Evolutionary conservation across 2,888 invertebrate species (phyloP), one percentile per base, ranked within the genome.

Genomic region (Dynastes hyllus): DNA sequence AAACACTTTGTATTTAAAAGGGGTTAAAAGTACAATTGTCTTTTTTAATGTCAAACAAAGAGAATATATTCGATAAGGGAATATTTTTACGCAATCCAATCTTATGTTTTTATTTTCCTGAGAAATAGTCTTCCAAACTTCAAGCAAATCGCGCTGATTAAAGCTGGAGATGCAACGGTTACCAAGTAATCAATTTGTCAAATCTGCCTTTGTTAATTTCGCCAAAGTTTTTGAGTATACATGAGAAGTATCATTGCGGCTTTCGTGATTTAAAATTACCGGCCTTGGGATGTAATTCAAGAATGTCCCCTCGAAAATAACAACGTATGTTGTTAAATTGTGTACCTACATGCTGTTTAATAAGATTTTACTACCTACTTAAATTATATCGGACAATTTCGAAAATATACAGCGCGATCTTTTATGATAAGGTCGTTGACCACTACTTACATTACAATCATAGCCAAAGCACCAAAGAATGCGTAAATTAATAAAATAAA

Each of bases 201-300:
- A 58, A 58, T 58, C 58, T 16, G 58, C 1, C 16, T 16, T 22
- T 27, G 58, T 58, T 58, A 0, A 61, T 11, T 61, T 61, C 13
- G 2, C 3, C 6, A 16, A 2, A 5, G 61, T 16, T n/a, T 16
- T n/a, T 53, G n/a, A n/a, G 6, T 16, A 61, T 8, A 9, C 11
- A 22, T 29, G 22, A n/a, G 22, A 29, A 29, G 2, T 22, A 27
- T 4, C 53, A 53, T 53, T 53, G n/a, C 27, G 29, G 9, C 22
- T 8, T 61, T 61, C 22, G 61, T 3, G 61, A 22, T 61, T 11
- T 61, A 61, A 61, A 61, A 61, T 11, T n/a, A 5, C 11, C 61
- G 61, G 9, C 61, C 61, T 61, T 61, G 61, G 27, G 61, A 29
- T 16, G 9, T 61, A 61, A 61, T 61, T 61, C 61, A 0, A 61